Evolutionary conservation across 2,888 invertebrate species (phyloP), one percentile per base, ranked within the genome.

Genomic region (Anodontia alba): DNA sequence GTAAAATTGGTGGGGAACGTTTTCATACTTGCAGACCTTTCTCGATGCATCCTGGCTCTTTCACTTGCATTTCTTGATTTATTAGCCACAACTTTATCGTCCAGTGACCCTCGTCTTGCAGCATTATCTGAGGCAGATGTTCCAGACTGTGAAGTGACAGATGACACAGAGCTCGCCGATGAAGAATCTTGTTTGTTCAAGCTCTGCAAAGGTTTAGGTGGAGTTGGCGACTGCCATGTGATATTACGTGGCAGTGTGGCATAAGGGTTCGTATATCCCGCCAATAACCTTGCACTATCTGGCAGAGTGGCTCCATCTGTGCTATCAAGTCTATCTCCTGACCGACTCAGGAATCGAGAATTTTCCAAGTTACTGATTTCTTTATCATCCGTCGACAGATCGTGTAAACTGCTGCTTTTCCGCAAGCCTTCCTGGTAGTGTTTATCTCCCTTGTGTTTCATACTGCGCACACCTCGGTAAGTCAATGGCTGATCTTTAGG

Each of bases 401-500:
- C 93, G 78, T 93, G 92, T 69, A 93, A 81, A 77, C 93, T 94
- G 84, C 90, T 93, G 79, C 93, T 93, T 80, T 93, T 94, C 31
- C 92, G 85, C 46, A 94, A 84, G 7, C 92, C 92, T 43, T 94
- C 93, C 76, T 91, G 90, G 78, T 92, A 89, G 62, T 90, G 87
- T 67, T 91, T 90, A 79, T 94, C 93, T 76, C 90, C 89, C 76
- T 91, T 90, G 83, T 93, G 93, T 81, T 94, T 94, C 84, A 94
- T 89, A 76, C 91, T 93, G 38, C 94, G 91, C 7, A 94, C 92
- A 38, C 93, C 92, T 26, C 92, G 86, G 80, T 93, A 94, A 0
- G 92, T 93, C 57, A 89, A 90, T 26, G 88, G 82, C n/a, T 89
- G 90, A 29, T 87, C 87, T 43, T 89, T 89, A 10, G 73, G 68